Evolutionary conservation across 1,140 invertebrate species (phyloP), one percentile per base, ranked within the genome.

Genomic region (Panagrolaimus sp.): DNA sequence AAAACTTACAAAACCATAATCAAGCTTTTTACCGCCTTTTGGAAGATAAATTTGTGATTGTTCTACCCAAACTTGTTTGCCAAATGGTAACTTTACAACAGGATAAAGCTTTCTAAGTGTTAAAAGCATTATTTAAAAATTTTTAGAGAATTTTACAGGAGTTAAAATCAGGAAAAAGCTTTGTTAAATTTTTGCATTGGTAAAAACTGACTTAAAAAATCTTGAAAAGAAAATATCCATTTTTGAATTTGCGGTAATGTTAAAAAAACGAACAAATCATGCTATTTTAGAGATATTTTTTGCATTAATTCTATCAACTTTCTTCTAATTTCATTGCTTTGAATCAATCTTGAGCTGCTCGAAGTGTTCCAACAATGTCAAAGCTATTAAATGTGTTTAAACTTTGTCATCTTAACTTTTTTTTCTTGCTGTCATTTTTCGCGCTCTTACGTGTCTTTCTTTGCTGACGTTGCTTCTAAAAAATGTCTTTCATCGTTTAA

Each of bases 1-100:
- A n/a, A n/a, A 11, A 68, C 68, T 53, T 44, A 68, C 67, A 66
- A 51, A 51, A 63, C 62, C 43, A 25, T 46, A 69, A 48, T 69
- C 61, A 38, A 66, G n/a, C 13, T 63, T 65, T 43, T 65, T 65
- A 20, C 43, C 67, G 3, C 67, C 67, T 11, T 20, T 65, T 1
- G 67, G 67, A 9, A 69, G 46, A 38, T 9, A 23, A 14, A 16
- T 38, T 9, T 46, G 66, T 20, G 64, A 68, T 38, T 27, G 23
- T 53, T 69, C 67, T 9, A 25, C 27, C 67, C 67, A 69, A 14
- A 16, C 5, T 16, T 25, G 20, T 31, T 27, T 14, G 9, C 47
- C 45, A n/a, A 14, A 25, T 8, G 51, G 9, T 4, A 8, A 4
- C 43, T 47, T 48, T 38, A 23, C 9, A 5, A 69, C 4, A 8